phyloP scores from a whole-genome alignment of 1,140 invertebrate species.

The Thereuonema tuberculata region DNA sequence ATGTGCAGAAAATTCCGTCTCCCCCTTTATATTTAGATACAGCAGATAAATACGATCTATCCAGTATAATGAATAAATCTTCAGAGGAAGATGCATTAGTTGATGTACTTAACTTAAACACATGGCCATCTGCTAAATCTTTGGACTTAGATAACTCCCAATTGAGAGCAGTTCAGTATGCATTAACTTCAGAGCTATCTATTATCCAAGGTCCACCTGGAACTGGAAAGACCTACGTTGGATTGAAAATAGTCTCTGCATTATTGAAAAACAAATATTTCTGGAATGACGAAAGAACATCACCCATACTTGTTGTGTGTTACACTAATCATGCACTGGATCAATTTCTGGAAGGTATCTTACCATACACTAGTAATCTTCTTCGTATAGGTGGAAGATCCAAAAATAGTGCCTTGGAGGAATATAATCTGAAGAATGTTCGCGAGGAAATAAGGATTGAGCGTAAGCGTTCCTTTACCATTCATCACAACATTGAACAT shows the following conservation, averaged over 20 bases:
- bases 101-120: background rate
- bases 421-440: slow-evolving; percentile 24
- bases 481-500: background rate
- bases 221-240: slow-evolving; percentile 65
- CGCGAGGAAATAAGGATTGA: background rate
- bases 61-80: background rate
- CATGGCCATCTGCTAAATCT: slow-evolving; percentile 19
- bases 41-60: background rate
- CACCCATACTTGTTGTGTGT: slow-evolving; percentile 59
- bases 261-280: slow-evolving; percentile 26
- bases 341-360: slow-evolving; percentile 66
- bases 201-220: slow-evolving; percentile 65
- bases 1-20: slow-evolving; percentile 13
- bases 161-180: slow-evolving; percentile 31
- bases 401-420: slow-evolving; percentile 39
- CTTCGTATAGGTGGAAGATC: slow-evolving; percentile 58
- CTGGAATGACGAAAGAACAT: slow-evolving; percentile 17
- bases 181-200: slow-evolving; percentile 36
- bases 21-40: slow-evolving; percentile 8
- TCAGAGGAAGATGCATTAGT: background rate
- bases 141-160: slow-evolving; percentile 34
- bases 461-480: too few species aligned
- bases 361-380: slow-evolving; percentile 33
- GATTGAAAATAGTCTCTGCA: slow-evolving; percentile 32
- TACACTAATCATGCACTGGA: slow-evolving; percentile 80